phyloP scores from a whole-genome alignment of 2,113 vertebrate genomes.

The Cavia aperea region DNA sequence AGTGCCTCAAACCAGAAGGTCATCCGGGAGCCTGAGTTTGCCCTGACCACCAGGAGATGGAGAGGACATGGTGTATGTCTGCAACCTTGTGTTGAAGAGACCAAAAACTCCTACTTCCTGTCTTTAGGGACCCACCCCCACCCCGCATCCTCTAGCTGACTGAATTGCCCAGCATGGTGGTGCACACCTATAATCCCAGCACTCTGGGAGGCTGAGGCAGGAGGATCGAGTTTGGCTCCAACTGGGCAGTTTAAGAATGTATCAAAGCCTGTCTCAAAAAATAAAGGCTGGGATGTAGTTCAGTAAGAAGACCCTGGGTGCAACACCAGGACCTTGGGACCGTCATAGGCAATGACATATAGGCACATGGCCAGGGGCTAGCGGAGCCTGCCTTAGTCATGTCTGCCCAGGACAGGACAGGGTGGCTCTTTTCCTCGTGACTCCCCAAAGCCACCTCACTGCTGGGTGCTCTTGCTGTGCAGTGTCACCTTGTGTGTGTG shows the following conservation, averaged over 20 bases:
- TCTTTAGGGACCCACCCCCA: background rate
- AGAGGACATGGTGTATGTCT: rapidly evolving
- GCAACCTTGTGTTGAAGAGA: background rate
- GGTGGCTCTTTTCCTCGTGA: background rate
- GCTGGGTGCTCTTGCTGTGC: background rate
- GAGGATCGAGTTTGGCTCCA: background rate
- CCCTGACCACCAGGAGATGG: background rate
- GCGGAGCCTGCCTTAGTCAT: background rate
- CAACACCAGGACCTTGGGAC: background rate
- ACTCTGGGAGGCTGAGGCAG: background rate
- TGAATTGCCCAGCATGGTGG: background rate
- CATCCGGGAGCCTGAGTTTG: background rate
- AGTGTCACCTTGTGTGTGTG: rapidly evolving
- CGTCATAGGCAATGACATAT: background rate
- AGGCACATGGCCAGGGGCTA: background rate
- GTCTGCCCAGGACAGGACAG: no score
- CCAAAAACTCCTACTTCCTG: background rate
- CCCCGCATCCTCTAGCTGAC: background rate
- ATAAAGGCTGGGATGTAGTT: background rate
- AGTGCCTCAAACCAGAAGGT: background rate
- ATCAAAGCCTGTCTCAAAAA: background rate
- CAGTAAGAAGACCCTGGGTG: background rate
- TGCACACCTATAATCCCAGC: background rate
- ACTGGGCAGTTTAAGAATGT: background rate
- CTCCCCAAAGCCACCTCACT: background rate